Conservation (phyloP, 92 coral and sea anemone genomes). For the Hydrozoanthus gracilis region DNA sequence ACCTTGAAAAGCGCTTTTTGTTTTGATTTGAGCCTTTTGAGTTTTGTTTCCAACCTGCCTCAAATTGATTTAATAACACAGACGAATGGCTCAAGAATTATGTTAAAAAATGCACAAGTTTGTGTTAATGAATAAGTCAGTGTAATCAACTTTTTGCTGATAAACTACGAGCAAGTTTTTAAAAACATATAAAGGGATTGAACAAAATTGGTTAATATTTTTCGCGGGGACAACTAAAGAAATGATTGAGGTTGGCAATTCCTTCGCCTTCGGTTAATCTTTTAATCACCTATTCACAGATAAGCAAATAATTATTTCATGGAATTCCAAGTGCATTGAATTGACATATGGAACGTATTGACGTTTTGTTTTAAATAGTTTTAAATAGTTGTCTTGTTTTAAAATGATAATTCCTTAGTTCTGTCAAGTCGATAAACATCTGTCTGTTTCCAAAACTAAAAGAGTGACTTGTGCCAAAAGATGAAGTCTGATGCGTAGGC, state of each 20-base stretch:
- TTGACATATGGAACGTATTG: not conserved
- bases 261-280: too few species aligned
- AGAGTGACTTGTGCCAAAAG: not conserved
- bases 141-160: not conserved
- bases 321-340: not conserved
- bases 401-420: not conserved
- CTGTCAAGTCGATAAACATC: not conserved
- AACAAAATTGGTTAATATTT: too few species aligned
- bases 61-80: not conserved
- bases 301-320: not conserved
- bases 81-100: constrained; percentile 8
- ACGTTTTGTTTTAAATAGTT: not conserved
- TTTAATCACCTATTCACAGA: not conserved
- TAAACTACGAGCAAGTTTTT: too few species aligned
- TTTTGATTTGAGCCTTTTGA: not conserved
- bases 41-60: constrained; percentile 1
- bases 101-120: not conserved
- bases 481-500: not conserved
- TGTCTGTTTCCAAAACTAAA: not conserved
- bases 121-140: not conserved
- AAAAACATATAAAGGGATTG: too few species aligned
- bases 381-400: too few species aligned
- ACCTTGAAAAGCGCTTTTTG: constrained; percentile 8
- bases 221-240: too few species aligned
- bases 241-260: too few species aligned